These are phyloP conservation scores for Phaenicophaeus curvirostris DNA, from an alignment of 2,797 vertebrate genomes.

Conservation along the genomic window DNA sequence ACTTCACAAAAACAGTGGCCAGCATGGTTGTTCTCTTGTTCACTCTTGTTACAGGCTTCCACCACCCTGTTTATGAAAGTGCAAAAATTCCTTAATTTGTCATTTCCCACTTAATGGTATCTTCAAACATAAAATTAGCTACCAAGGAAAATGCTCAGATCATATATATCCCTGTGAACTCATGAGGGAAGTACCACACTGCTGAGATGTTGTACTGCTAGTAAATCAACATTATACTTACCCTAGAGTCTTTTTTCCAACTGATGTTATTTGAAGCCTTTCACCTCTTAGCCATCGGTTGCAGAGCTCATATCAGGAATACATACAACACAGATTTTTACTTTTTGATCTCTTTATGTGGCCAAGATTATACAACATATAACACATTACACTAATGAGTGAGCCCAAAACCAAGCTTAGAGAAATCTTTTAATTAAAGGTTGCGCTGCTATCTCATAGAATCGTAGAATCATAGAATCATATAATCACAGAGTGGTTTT, in stretches of 20 bases:
- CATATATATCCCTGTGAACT: background rate
- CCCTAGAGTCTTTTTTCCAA: background rate
- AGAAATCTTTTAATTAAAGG: background rate
- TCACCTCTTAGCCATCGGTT: background rate
- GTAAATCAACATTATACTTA: background rate
- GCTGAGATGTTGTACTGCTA: background rate
- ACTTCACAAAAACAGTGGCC: background rate
- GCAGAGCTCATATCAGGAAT: background rate
- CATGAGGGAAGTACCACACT: background rate
- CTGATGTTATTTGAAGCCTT: background rate
- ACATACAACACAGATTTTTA: background rate
- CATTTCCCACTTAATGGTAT: background rate
- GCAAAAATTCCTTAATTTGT: background rate
- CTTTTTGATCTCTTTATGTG: background rate
- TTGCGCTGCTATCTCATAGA: background rate
- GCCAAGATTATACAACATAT: background rate
- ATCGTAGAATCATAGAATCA: too few relatives aligned
- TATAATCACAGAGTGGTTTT: too few relatives aligned
- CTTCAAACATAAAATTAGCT: background rate
- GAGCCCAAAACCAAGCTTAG: background rate
- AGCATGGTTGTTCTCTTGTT: background rate
- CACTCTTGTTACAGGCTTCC: background rate
- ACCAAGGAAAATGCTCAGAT: background rate
- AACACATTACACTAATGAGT: too few relatives aligned
- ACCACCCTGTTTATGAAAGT: background rate